Evolutionary conservation across 1,140 invertebrate species (phyloP).

Genomic region (Drosophila repletoides): DNA sequence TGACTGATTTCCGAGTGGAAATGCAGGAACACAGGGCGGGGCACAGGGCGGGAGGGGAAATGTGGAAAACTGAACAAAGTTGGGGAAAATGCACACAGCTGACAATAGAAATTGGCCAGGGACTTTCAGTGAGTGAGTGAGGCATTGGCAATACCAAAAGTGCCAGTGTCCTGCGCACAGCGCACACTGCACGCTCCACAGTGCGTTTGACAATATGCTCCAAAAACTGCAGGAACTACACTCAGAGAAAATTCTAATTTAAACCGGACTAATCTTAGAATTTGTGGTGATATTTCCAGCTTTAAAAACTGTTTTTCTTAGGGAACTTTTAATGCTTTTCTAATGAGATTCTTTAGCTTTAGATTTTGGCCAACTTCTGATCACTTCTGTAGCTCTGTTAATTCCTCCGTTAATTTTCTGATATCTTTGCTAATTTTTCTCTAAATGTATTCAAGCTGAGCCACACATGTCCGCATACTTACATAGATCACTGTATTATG

Average conservation of each 20-base stretch:
- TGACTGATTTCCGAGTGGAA: constrained; percentile 59
- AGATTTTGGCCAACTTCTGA: too few species aligned
- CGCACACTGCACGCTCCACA: constrained; percentile 6
- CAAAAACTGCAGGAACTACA: constrained; percentile 62
- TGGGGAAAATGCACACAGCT: constrained; percentile 28
- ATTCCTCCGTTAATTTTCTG: too few species aligned
- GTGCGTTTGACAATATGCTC: constrained; percentile 65
- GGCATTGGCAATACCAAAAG: constrained; percentile 59
- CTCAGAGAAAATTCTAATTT: constrained; percentile 5
- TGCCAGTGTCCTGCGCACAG: constrained; percentile 42
- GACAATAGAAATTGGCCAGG: constrained; percentile 74
- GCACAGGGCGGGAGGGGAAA: too few species aligned
- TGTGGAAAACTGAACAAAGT: too few species aligned
- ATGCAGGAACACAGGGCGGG: constrained; percentile 3
- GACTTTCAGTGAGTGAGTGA: constrained; percentile 31
- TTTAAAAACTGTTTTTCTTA: too few species aligned
- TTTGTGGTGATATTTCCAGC: too few species aligned
- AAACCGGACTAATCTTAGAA: too few species aligned
- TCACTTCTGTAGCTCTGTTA: too few species aligned
- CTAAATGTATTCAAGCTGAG: background rate
- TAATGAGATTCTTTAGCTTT: too few species aligned
- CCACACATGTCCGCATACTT: constrained; percentile 2
- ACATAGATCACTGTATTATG: constrained; percentile 45
- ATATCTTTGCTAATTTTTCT: too few species aligned
- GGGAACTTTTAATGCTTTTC: too few species aligned